Evolutionary conservation across 2,797 vertebrate species (phyloP).

Genomic region (Sebastes glaucus): DNA sequence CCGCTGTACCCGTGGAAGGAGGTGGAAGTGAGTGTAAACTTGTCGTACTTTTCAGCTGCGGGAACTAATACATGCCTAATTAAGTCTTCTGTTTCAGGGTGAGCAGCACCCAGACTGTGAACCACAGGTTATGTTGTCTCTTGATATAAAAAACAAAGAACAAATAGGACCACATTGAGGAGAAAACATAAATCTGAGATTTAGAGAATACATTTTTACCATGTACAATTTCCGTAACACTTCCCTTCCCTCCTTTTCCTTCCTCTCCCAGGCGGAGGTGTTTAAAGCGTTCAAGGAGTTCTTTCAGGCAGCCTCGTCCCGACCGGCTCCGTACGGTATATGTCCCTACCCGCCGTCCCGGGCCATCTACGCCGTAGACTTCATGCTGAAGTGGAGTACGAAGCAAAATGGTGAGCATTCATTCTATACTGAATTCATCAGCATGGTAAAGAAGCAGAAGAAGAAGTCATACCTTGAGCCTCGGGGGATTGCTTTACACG

Average conservation of each 20-base stretch:
- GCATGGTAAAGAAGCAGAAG: background rate
- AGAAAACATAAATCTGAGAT: too few species aligned
- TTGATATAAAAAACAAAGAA: too few species aligned
- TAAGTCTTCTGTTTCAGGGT: too few species aligned
- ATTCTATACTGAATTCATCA: background rate
- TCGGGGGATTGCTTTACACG: too few species aligned
- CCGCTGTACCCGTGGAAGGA: constrained; percentile 87
- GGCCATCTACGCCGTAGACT: constrained; percentile 89
- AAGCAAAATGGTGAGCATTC: constrained; percentile 16
- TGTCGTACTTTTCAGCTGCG: background rate
- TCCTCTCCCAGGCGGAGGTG: constrained; percentile 77
- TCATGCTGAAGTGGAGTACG: constrained; percentile 90
- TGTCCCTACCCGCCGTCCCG: constrained; percentile 87
- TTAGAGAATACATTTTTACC: too few species aligned
- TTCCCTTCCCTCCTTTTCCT: background rate
- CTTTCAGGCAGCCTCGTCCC: constrained; percentile 84
- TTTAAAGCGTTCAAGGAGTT: constrained; percentile 86
- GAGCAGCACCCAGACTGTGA: too few species aligned
- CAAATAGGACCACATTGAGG: too few species aligned
- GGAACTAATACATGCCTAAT: too few species aligned
- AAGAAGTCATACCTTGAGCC: background rate
- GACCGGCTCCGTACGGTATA: constrained; percentile 87
- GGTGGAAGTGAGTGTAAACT: constrained; percentile 83
- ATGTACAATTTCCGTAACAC: too few species aligned
- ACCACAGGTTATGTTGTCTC: too few species aligned